Evolutionary conservation across 2,888 invertebrate species (phyloP).

Genomic region (Mesoligia furuncula): DNA sequence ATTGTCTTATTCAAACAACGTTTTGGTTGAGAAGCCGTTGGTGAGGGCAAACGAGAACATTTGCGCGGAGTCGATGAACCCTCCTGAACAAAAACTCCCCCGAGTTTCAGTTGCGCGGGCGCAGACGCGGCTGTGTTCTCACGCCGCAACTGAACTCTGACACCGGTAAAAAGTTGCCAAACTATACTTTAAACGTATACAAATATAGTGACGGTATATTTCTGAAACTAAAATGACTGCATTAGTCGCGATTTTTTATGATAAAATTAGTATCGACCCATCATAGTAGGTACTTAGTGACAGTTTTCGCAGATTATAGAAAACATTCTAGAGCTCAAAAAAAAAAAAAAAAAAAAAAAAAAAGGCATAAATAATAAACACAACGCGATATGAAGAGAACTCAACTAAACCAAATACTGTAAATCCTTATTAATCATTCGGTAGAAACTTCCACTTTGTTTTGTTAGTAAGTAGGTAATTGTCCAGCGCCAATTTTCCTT

Average conservation of each 20-base stretch:
- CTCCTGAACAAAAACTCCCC: constrained; percentile 88
- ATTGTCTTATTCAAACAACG: constrained; percentile 56
- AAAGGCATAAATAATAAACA: neutral
- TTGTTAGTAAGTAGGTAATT: neutral
- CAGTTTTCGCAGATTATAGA: neutral
- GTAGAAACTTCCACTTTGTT: neutral
- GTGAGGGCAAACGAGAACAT: constrained; percentile 71
- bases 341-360: no score
- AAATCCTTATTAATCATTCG: neutral
- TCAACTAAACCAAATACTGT: neutral
- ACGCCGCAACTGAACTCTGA: constrained; percentile 84
- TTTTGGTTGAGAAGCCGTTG: constrained; percentile 49
- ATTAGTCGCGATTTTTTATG: neutral
- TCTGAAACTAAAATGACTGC: neutral
- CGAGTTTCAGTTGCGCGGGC: constrained; percentile 79
- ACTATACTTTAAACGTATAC: constrained; percentile 59
- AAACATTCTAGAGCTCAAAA: neutral
- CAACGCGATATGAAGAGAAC: neutral
- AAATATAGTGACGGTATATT: neutral
- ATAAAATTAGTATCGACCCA: neutral
- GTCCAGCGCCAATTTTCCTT: no score
- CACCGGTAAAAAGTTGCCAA: constrained; percentile 84
- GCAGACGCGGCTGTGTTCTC: constrained; percentile 80
- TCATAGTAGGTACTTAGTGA: neutral
- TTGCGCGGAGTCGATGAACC: constrained; percentile 85